Evolutionary conservation across 2,113 vertebrate genomes (phyloP).

Genomic region (Nematolebias whitei): DNA sequence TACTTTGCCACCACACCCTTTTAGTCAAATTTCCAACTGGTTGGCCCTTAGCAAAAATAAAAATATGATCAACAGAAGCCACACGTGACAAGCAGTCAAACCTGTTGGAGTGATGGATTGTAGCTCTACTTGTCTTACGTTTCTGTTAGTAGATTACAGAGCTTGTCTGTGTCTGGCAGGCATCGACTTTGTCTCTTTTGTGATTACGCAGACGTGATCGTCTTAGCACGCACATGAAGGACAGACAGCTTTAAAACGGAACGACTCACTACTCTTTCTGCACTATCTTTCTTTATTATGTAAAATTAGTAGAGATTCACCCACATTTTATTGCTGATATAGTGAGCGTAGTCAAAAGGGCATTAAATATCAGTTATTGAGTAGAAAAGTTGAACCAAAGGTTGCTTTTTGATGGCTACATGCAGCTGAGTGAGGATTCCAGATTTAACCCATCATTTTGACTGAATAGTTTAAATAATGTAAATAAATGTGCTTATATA

Average conservation of each 20-base stretch:
- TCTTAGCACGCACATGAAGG: slow-evolving; percentile 1
- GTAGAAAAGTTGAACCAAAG: not conserved
- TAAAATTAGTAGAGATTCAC: not conserved
- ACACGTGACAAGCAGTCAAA: slow-evolving; percentile 47
- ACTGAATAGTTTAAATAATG: too few relatives aligned
- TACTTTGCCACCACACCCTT: slow-evolving; percentile 44
- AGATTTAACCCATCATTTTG: too few relatives aligned
- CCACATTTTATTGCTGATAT: not conserved
- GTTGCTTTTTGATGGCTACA: not conserved
- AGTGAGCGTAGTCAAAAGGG: not conserved
- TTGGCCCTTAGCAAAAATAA: slow-evolving; percentile 17
- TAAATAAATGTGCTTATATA: too few relatives aligned
- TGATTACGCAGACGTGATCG: not conserved
- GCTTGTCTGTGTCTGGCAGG: not conserved
- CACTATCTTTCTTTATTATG: not conserved
- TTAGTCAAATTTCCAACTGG: not conserved
- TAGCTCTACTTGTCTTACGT: not conserved
- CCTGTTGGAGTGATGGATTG: slow-evolving; percentile 24
- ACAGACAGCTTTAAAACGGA: not conserved
- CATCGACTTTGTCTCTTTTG: not conserved
- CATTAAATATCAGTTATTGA: not conserved
- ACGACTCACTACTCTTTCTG: not conserved
- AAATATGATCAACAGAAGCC: slow-evolving; percentile 20
- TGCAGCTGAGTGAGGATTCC: too few relatives aligned
- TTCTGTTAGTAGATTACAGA: not conserved